These are phyloP conservation scores for Drosophila eugracilis DNA, from an alignment of 1,140 invertebrate genomes.

Conservation along the genomic window DNA sequence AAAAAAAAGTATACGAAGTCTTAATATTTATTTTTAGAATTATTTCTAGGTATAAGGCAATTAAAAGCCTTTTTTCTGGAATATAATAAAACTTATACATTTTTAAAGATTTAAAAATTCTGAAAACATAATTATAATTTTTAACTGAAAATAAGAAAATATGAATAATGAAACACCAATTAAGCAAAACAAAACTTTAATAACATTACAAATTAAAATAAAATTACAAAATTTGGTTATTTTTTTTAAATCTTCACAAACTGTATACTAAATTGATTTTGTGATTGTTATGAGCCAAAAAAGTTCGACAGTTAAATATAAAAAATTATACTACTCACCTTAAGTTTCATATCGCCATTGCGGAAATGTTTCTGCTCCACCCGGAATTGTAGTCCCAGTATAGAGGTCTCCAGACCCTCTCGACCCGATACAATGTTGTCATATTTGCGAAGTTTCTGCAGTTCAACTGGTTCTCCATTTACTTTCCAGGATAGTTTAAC, in stretches of 20 bases:
- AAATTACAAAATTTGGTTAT: neutral
- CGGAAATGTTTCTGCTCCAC: constrained; percentile 88
- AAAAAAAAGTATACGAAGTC: too few species aligned
- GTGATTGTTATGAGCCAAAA: neutral
- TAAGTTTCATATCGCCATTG: constrained; percentile 90
- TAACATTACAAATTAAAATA: neutral
- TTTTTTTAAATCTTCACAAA: neutral
- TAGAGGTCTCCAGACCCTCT: constrained; percentile 88
- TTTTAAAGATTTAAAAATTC: too few species aligned
- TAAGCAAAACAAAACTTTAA: neutral
- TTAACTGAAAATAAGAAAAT: neutral
- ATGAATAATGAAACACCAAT: neutral
- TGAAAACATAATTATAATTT: neutral
- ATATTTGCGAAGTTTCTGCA: constrained; percentile 85
- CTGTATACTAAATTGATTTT: neutral
- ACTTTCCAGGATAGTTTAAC: constrained; percentile 91
- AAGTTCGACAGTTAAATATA: neutral
- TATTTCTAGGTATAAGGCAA: too few species aligned
- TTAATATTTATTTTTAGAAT: too few species aligned
- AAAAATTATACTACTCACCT: constrained; percentile 67
- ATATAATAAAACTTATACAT: too few species aligned
- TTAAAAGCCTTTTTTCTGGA: too few species aligned
- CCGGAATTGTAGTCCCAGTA: constrained; percentile 88
- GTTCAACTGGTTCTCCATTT: constrained; percentile 89
- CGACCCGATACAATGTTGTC: constrained; percentile 86